These are phyloP conservation scores for Zaprionus tsacasi DNA, from an alignment of 1,140 invertebrate genomes.

Conservation along the genomic window DNA sequence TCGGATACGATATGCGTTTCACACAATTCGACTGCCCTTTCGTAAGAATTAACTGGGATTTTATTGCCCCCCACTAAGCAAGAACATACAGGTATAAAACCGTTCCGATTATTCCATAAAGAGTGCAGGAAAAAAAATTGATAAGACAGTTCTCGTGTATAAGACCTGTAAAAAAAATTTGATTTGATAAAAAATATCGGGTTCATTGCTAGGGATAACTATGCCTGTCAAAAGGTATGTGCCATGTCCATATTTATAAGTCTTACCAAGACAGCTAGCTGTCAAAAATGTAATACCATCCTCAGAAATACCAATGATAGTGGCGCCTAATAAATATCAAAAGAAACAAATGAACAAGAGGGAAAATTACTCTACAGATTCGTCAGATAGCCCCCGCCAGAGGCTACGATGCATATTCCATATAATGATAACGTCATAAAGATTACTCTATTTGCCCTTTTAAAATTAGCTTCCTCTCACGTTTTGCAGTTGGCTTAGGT, in stretches of 20 bases:
- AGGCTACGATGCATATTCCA: too few species aligned
- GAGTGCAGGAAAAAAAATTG: conserved; percentile 16
- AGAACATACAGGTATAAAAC: neutral
- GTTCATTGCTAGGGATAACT: conserved; percentile 15
- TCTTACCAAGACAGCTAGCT: conserved; percentile 21
- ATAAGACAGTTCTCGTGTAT: conserved; percentile 31
- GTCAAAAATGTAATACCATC: conserved; percentile 19
- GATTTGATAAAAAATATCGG: conserved; percentile 37
- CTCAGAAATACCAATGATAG: conserved; percentile 24
- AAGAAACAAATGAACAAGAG: conserved; percentile 4
- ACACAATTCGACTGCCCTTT: neutral
- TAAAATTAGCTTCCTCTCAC: conserved; percentile 56
- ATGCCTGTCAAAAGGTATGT: conserved; percentile 27
- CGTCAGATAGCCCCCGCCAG: neutral
- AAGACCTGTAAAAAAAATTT: conserved; percentile 11
- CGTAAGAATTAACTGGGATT: neutral
- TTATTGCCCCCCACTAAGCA: conserved; percentile 6
- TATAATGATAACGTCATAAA: conserved; percentile 46
- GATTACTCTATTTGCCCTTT: conserved; percentile 65
- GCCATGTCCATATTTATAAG: conserved; percentile 21
- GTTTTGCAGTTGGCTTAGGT: conserved; percentile 71
- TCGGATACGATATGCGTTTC: neutral
- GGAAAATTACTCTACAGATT: conserved; percentile 2
- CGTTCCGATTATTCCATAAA: neutral
- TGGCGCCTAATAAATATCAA: conserved; percentile 35